Percentiles rank a stretch among this genome's conserved stretches.
These are phyloP conservation scores for Pseudomyrmex pallidus DNA, from an alignment of 1,140 invertebrate species.

Conservation along the genomic window DNA sequence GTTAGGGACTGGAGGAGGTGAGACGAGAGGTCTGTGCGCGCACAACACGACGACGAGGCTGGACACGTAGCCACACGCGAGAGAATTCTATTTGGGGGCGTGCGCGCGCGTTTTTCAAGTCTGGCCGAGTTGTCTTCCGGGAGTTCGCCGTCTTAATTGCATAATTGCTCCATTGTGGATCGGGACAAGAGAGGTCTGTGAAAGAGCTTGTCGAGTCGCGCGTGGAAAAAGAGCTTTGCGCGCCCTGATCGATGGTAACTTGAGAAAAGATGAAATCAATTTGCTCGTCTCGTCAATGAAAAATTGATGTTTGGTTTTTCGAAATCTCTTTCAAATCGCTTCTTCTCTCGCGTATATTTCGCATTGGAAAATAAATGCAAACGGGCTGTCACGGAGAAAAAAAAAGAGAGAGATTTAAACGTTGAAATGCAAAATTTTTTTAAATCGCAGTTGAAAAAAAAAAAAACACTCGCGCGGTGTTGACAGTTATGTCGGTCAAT, in stretches of 20 bases:
- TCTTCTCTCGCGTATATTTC: no score
- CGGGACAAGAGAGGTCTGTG: background rate
- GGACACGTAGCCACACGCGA: conserved; percentile 28
- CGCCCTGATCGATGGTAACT: background rate
- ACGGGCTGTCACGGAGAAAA: no score
- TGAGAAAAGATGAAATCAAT: background rate
- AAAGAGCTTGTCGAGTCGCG: conserved; percentile 4
- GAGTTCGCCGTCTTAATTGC: conserved; percentile 51
- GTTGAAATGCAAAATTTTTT: no score
- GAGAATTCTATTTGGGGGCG: conserved; percentile 51
- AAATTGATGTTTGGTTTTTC: no score
- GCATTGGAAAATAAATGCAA: no score
- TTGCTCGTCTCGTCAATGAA: no score
- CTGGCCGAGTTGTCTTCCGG: conserved; percentile 4
- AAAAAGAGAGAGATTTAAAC: no score
- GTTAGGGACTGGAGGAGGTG: conserved; percentile 24
- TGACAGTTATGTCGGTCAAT: background rate
- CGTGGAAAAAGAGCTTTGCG: background rate
- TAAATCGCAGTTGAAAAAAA: background rate
- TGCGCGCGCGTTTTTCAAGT: conserved; percentile 45
- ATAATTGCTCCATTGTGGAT: conserved; percentile 57
- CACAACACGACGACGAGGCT: conserved; percentile 4
- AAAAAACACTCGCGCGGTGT: background rate
- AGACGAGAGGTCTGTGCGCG: background rate
- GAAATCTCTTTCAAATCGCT: no score